Evolutionary conservation across 2,888 invertebrate genomes (phyloP), one percentile per base, ranked within the genome.

Genomic region (Thereva nobilitata): DNA sequence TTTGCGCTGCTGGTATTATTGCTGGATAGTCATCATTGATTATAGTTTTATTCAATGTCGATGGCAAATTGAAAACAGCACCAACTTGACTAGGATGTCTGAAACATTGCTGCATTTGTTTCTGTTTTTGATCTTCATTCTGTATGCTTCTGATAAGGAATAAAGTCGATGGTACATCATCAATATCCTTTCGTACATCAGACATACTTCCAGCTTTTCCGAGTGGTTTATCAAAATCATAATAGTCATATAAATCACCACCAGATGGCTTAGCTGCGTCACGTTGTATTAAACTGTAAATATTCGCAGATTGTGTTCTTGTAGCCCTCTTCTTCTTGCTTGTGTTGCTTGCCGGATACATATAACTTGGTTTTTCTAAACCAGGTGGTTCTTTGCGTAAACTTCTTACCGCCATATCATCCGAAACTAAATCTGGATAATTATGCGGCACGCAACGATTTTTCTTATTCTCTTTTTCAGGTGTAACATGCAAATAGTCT

Each of bases 371-470:
- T 49, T 76, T 78, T 4, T 38, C 61, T 8, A 73, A 73, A 0
- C 77, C 77, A 0, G 74, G 76, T 0, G 85, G 83, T 80, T 95
- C 95, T 80, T 94, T 95, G 12, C 95, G 85, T 63, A 95, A 82
- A 73, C 88, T 90, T 73, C 95, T 84, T 75, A 89, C 94, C 0
- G 95, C 95, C 76, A 95, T 82, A 81, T 95, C 95, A 78, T 95
- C 95, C 71, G 90, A 88, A 0, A 94, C 89, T 35, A 93, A 81
- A 78, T 95, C 93, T 0, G 94, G 94, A 53, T 67, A 45, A 42
- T 63, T 59, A 38, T 66, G 66, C 9, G 67, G 41, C 8, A 55
- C 40, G 2, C 76, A 75, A 37, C 74, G 73, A 35, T 71, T 88
- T 74, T 86, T 85, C 63, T 87, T 84, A 8, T 80, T 80, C 71